phyloP scores from a whole-genome alignment of 92 coral and sea anemone species.

The Nematostella vectensis region DNA sequence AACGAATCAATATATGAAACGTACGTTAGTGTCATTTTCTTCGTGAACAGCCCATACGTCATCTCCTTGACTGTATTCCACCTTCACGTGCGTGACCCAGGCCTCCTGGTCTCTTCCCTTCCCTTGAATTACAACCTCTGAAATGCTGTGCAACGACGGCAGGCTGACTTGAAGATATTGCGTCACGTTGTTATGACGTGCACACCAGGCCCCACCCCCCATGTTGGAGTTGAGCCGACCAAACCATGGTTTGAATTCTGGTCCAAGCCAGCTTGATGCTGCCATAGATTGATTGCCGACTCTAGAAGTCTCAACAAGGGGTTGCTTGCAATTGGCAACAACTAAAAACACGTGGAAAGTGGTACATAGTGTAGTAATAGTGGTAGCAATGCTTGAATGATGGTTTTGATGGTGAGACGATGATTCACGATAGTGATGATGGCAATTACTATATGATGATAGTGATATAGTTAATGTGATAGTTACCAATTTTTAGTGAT shows the following conservation, averaged over 20 bases:
- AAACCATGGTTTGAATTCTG: slow-evolving; percentile 50
- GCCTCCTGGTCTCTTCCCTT: slow-evolving; percentile 30
- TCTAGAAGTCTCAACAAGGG: slow-evolving; percentile 27
- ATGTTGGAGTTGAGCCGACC: slow-evolving; percentile 40
- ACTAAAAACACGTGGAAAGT: no score
- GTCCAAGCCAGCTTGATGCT: slow-evolving; percentile 37
- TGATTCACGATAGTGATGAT: no score
- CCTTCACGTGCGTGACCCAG: slow-evolving; percentile 45
- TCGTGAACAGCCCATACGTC: slow-evolving; percentile 26
- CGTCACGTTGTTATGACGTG: slow-evolving; percentile 14
- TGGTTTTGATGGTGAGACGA: no score
- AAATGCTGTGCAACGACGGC: slow-evolving; percentile 7
- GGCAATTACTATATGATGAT: no score
- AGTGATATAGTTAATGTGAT: no score
- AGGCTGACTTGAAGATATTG: slow-evolving; percentile 33
- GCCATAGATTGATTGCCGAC: slow-evolving; percentile 20
- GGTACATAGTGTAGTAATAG: no score
- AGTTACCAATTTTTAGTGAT: no score
- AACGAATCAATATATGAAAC: no score
- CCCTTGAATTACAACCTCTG: slow-evolving; percentile 43
- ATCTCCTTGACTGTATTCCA: slow-evolving; percentile 34
- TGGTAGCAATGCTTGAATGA: no score
- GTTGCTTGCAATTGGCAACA: slow-evolving; percentile 1
- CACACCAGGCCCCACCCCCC: slow-evolving; percentile 49
- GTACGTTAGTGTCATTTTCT: slow-evolving; percentile 10